phyloP scores from a whole-genome alignment of 37 sponge, comb jelly and placozoan genomes.

The Haliclona indistincta region DNA sequence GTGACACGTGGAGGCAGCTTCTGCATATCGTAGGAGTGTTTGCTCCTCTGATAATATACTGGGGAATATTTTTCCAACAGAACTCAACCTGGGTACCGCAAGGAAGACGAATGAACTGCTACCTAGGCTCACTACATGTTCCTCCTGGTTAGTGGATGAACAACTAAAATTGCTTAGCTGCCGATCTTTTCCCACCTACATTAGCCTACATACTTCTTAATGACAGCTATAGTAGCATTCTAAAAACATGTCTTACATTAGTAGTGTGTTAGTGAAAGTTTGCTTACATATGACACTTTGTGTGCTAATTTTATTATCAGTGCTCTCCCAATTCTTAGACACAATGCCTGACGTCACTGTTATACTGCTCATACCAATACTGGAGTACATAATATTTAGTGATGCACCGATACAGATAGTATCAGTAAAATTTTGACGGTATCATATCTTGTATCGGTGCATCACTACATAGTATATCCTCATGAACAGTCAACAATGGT shows the following conservation, averaged over 20 bases:
- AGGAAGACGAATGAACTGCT: conserved; percentile 68
- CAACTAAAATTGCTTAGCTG: no score
- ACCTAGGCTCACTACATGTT: conserved; percentile 46
- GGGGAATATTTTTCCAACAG: conserved; percentile 77
- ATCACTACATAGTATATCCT: conserved; percentile 67
- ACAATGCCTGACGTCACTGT: conserved; percentile 74
- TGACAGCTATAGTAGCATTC: neutral
- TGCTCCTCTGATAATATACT: conserved; percentile 62
- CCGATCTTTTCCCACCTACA: no score
- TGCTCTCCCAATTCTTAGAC: conserved; percentile 33
- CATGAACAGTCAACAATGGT: conserved; percentile 53
- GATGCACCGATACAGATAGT: no score
- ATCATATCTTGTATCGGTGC: no score
- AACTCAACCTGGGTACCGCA: conserved; percentile 80
- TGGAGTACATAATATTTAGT: no score
- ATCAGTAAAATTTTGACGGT: no score
- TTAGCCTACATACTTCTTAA: no score
- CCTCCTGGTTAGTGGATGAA: conserved; percentile 56
- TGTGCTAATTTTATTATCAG: neutral
- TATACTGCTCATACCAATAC: conserved; percentile 52
- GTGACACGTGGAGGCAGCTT: neutral
- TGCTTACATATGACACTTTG: no score
- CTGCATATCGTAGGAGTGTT: conserved; percentile 43
- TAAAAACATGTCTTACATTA: no score
- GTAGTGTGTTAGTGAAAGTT: no score